Base-by-base conservation (phyloP, 2,113 vertebrate genomes). In the Macrotus californicus region DNA sequence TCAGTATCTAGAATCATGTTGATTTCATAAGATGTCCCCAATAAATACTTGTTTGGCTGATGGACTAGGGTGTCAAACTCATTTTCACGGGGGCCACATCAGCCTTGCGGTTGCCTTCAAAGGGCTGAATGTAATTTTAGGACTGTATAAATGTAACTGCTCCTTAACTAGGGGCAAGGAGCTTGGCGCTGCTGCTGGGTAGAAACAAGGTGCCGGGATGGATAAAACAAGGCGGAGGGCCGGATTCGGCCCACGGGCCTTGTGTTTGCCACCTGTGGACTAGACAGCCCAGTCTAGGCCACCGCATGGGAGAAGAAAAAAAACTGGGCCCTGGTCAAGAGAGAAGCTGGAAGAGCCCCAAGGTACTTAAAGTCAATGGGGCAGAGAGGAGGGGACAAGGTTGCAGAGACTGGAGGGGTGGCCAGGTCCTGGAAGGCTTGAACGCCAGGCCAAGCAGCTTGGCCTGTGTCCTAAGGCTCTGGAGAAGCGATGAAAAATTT, bases 401-500 rank as follows among this genome's bases (percentile, higher is more conserved):
- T n/a, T 84, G 46, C 41, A 88, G 61, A 86, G 67, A 48, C 2
- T 83, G 76, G 50, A 77, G 18, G 39, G 13, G 0, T 73, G 56
- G 7, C 6, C 29, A 80, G 61, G 48, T 50, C 81, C 43, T 39
- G n/a, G 87, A 79, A 93, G 50, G 2, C 39, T 83, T 80, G 29
- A 93, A 54, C 43, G 41, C 21, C 15, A 81, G 34, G 34, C n/a
- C 19, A 79, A 39, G 7, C 13, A 21, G 77, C 21, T 29, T 77
- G 13, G 9, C 19, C 19, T 75, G 6, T 41, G 16, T 59, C 22
- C 39, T 91, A 10, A 80, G 41, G 36, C 36, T 34, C 43, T 92
- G 46, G 43, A 92, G 31, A 41, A 67, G 89, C 39, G n/a, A 9
- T n/a, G 50, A 95, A 88, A 43, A 72, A 89, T 80, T 94, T 87